These are phyloP conservation scores for Rhinophrynus dorsalis DNA, from an alignment of 2,797 vertebrate species.

Conservation along the genomic window DNA sequence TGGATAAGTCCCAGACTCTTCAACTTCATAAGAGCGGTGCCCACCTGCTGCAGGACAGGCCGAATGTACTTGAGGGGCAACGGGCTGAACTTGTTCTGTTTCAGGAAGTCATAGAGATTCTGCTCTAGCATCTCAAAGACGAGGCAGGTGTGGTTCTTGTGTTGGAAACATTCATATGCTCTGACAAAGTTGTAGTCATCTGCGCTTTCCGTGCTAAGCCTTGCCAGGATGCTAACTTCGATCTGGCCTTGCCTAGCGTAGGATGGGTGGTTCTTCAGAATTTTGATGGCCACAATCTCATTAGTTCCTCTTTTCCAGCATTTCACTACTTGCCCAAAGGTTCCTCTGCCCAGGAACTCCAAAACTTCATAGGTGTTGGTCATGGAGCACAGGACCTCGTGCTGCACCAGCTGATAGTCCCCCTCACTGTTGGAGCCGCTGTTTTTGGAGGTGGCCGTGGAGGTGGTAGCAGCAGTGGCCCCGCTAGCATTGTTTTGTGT, in stretches of 20 bases:
- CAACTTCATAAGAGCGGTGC: constrained; percentile 95
- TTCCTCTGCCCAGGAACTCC: constrained; percentile 95
- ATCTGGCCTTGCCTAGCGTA: constrained; percentile 98
- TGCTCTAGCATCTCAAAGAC: constrained; percentile 99
- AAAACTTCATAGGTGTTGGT: constrained; percentile 97
- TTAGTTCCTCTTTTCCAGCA: constrained; percentile 99
- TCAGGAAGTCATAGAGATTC: constrained; percentile 98
- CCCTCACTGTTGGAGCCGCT: constrained; percentile 95
- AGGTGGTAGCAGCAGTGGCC: constrained; percentile 88
- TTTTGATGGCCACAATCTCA: constrained; percentile 99
- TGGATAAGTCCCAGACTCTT: constrained; percentile 97
- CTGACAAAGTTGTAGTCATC: constrained; percentile 98
- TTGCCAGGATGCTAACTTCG: constrained; percentile 96
- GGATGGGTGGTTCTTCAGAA: constrained; percentile 96
- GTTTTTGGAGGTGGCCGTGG: constrained; percentile 94
- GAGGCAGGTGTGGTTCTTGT: constrained; percentile 98
- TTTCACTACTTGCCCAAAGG: constrained; percentile 97
- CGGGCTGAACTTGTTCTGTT: constrained; percentile 99
- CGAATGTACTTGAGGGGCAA: constrained; percentile 95
- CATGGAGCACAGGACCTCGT: constrained; percentile 98
- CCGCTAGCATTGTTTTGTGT: constrained; percentile 89
- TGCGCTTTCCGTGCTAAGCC: constrained; percentile 93
- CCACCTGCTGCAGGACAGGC: constrained; percentile 95
- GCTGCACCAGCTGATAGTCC: constrained; percentile 97
- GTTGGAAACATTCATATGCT: constrained; percentile 98